These are phyloP conservation scores for Muscidifurax raptorellus DNA, from an alignment of 1,140 invertebrate genomes.

Conservation along the genomic window DNA sequence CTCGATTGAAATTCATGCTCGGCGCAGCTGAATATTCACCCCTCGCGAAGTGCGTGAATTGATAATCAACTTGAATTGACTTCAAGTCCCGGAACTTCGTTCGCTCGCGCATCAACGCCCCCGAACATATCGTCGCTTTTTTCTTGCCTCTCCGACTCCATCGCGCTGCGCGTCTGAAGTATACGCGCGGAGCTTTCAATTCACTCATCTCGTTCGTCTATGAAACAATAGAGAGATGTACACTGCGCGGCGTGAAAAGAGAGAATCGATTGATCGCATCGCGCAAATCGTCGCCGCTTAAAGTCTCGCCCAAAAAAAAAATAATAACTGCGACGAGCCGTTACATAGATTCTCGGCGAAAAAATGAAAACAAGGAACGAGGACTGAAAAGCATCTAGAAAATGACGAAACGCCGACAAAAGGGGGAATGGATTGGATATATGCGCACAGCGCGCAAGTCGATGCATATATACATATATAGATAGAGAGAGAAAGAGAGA, in stretches of 20 bases:
- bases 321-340: not conserved
- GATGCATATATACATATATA: no score
- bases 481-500: no score
- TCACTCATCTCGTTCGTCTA: not conserved
- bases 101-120: not conserved
- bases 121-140: not conserved
- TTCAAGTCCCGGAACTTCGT: not conserved
- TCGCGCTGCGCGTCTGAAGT: not conserved
- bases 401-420: constrained; percentile 2
- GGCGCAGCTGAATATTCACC: constrained; percentile 3
- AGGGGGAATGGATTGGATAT: constrained; percentile 44
- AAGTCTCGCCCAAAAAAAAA: not conserved
- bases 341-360: not conserved
- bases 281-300: not conserved
- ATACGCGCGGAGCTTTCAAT: not conserved
- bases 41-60: not conserved
- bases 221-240: not conserved
- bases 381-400: constrained; percentile 16
- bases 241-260: no score
- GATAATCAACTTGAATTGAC: constrained; percentile 14
- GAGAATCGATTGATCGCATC: not conserved
- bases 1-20: not conserved
- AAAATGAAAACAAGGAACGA: constrained; percentile 7
- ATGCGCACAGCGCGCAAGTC: not conserved
- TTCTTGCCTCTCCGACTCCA: not conserved